Evolutionary conservation across 2,888 invertebrate species (phyloP), one percentile per base, ranked within the genome.

Genomic region (Dasysyrphus tricinctus): DNA sequence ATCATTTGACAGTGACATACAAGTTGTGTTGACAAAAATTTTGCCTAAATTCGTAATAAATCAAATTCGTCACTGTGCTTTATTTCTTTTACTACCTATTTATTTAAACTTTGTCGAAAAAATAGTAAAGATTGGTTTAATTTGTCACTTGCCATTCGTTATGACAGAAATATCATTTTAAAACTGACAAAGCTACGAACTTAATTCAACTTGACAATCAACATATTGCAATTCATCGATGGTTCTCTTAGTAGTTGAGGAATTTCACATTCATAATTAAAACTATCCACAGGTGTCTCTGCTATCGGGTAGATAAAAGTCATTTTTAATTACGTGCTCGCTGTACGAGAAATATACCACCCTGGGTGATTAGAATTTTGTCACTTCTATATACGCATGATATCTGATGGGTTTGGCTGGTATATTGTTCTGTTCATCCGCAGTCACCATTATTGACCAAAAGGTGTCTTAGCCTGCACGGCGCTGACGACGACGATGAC

Each of bases 291-390:
- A 79, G 74, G 74, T 83, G 63, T 57, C 47, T 65, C 59, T 34
- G 54, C 32, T 56, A 29, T 29, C 24, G 70, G 69, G 8, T 34
- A 69, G 47, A 73, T 77, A 67, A 80, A 76, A 84, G 80, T 84
- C 84, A 14, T 24, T 84, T 80, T 84, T 73, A 80, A 84, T 84
- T 80, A 80, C 72, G 80, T 61, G 73, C 67, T 67, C 44, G n/a
- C 47, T 47, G 44, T 69, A 73, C 54, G 54, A 72, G 54, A 76
- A 84, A 67, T 76, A 67, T 80, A 76, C 84, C 80, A 76, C 84
- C 80, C 75, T 29, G 61, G 54, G 54, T 59, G 84, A 84, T 84
- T 84, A 84, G 80, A 76, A 80, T 34, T 73, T 73, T 84, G 80
- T 80, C 80, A 77, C 72, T 84, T 84, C 19, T 72, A 24, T 24